phyloP scores from a whole-genome alignment of 2,797 vertebrate genomes.

The Sebastes dallii region DNA sequence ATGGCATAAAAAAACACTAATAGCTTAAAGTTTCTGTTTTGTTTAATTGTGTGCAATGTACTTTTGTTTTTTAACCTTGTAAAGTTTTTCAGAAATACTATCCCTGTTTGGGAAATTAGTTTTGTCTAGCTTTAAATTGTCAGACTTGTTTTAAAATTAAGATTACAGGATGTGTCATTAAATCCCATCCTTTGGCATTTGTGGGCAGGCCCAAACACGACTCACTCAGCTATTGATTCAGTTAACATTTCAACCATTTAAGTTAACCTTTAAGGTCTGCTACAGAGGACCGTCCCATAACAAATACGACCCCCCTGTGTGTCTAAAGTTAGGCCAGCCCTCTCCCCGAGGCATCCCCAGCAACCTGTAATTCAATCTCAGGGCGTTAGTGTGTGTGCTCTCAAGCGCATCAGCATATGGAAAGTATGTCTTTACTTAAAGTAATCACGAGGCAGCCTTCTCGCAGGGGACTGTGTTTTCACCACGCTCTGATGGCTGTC shows the following conservation, averaged over 20 bases:
- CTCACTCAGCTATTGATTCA: slow-evolving; percentile 24
- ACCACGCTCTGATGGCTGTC: slow-evolving; percentile 69
- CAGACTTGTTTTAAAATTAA: background rate
- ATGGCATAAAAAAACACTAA: background rate
- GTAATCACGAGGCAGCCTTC: slow-evolving; percentile 56
- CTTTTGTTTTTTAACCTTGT: background rate
- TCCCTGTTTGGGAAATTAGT: background rate
- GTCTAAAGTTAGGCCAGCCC: slow-evolving; percentile 30
- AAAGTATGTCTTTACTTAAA: slow-evolving; percentile 74
- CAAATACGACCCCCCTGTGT: slow-evolving; percentile 6
- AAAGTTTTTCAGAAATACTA: background rate
- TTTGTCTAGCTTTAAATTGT: background rate
- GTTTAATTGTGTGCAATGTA: background rate
- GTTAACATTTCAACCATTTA: slow-evolving; percentile 60
- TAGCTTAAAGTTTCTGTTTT: background rate
- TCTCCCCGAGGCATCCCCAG: slow-evolving; percentile 36
- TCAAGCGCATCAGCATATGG: slow-evolving; percentile 77
- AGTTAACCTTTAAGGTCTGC: slow-evolving; percentile 54
- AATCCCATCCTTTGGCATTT: slow-evolving; percentile 15
- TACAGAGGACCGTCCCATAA: background rate
- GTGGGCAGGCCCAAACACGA: slow-evolving; percentile 20
- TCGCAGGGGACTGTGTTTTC: slow-evolving; percentile 35
- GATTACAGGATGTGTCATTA: slow-evolving; percentile 4
- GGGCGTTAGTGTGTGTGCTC: slow-evolving; percentile 51
- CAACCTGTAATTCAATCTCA: slow-evolving; percentile 61